Conservation (phyloP, 2,113 vertebrate genomes). For the Thalassarche chlororhynchos region DNA sequence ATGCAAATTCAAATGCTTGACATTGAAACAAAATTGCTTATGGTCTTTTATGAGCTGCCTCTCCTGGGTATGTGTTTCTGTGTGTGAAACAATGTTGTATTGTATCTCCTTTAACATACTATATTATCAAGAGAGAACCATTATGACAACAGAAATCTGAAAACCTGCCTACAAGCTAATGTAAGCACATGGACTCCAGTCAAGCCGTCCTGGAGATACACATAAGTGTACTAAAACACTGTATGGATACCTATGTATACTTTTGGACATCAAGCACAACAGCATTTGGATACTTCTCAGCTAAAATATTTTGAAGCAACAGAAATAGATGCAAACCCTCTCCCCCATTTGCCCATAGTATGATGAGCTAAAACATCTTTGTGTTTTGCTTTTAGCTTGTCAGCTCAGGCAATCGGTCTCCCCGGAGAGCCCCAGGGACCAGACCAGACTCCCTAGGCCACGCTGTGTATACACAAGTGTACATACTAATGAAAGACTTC, state of each 20-base stretch:
- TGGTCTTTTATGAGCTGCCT: background rate
- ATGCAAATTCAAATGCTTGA: background rate
- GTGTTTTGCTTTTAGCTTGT: background rate
- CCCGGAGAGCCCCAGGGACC: background rate
- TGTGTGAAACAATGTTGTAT: background rate
- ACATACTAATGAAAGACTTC: background rate
- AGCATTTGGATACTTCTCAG: background rate
- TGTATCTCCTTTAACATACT: background rate
- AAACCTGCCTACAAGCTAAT: background rate
- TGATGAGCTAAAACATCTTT: background rate
- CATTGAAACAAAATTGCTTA: background rate
- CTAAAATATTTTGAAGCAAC: background rate
- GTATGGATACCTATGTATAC: fast-evolving
- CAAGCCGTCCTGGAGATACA: background rate
- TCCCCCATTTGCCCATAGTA: background rate
- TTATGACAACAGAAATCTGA: background rate
- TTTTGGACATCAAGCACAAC: background rate
- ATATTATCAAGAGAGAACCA: background rate
- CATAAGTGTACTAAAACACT: background rate
- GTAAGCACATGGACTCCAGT: background rate
- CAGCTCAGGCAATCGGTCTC: background rate
- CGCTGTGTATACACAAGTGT: background rate
- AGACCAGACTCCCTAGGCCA: background rate
- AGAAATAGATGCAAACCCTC: background rate
- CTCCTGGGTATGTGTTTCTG: background rate